Evolutionary conservation across 1,140 invertebrate genomes (phyloP).

Genomic region (Pogonognathellus flavescens): DNA sequence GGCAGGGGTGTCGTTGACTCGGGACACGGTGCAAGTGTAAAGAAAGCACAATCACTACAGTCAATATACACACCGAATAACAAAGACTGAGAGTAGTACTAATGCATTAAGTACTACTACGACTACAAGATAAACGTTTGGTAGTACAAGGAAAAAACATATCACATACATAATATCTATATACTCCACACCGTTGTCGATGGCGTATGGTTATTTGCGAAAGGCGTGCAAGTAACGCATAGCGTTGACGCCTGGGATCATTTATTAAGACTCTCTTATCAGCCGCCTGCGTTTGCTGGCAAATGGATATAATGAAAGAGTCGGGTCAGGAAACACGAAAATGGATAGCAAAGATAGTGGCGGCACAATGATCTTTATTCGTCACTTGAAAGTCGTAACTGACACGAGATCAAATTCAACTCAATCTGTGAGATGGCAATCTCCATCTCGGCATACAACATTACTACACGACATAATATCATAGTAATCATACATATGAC

Average conservation of each 20-base stretch:
- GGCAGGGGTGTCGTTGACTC: constrained; percentile 47
- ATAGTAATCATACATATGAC: neutral
- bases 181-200: too few relatives aligned
- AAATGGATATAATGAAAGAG: constrained; percentile 59
- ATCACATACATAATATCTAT: neutral
- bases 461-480: neutral
- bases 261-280: constrained; percentile 59
- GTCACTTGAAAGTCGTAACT: constrained; percentile 63
- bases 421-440: constrained; percentile 56
- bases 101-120: too few relatives aligned
- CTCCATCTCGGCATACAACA: constrained; percentile 18
- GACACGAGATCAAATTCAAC: constrained; percentile 66
- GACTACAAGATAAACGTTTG: neutral
- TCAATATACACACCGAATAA: neutral
- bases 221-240: constrained; percentile 11
- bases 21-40: neutral
- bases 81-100: neutral
- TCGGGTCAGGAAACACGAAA: constrained; percentile 54
- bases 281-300: constrained; percentile 24
- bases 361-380: constrained; percentile 65
- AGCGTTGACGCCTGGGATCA: constrained; percentile 52
- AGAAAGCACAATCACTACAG: neutral
- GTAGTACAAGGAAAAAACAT: neutral
- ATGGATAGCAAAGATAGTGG: constrained; percentile 59
- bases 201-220: constrained; percentile 34